Evolutionary conservation across 2,888 invertebrate genomes (phyloP), one percentile per base, ranked within the genome.

Genomic region (Drepanosiphum platanoidis): DNA sequence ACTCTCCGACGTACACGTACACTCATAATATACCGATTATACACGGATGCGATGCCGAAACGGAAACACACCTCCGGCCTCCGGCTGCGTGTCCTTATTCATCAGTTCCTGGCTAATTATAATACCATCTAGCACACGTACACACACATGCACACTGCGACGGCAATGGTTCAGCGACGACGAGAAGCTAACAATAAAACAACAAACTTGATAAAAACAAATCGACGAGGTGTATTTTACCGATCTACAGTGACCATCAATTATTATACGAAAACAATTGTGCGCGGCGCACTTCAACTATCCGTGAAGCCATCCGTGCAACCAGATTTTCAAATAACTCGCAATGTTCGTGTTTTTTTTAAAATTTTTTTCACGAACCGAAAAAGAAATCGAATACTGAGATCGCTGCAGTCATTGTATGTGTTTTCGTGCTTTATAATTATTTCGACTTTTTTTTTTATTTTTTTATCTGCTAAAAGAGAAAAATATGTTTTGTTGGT

Each of bases 21-120:
- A n/a, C 79, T 27, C 78, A 18, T 78, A 80, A 61, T 72, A 72
- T 42, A 68, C 74, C 84, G 84, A 84, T 84, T 84, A 84, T 84
- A 77, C 68, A 84, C 84, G 84, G 84, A 84, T 83, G 83, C 77
- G 77, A 75, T 58, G 34, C 75, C 84, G 77, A 84, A 84, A 77
- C 83, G 77, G 84, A 77, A 84, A 84, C 84, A 77, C 84, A 84
- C 84, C 84, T 84, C 84, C 84, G 84, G 79, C 68, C 27, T 8
- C 46, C 22, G 46, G 32, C 75, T 74, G 84, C 84, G 84, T 77
- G 84, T 84, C 84, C 84, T 84, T 84, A 84, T 84, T 77, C 77
- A 84, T 77, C 84, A 68, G 84, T 84, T 84, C 84, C 84, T 77
- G 70, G 84, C 84, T 84, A 84, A 84, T 84, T 84, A 84, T 84